Evolutionary conservation across 2,113 vertebrate genomes (phyloP).

Genomic region (Phrynocephalus versicolor): DNA sequence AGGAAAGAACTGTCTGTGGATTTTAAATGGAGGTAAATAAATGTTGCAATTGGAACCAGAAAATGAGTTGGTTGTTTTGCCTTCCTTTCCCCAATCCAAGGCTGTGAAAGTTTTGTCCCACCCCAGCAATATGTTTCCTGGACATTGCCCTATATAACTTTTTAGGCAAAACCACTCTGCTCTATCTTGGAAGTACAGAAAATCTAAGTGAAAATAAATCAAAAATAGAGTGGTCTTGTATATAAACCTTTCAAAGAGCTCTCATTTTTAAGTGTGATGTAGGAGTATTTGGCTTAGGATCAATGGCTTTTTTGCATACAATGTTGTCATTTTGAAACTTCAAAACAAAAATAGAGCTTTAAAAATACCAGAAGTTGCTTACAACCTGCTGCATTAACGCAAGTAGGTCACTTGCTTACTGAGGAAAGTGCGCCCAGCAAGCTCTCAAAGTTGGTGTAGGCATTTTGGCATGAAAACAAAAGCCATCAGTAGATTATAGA

Average conservation of each 20-base stretch:
- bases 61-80: not conserved
- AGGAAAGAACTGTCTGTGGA: not conserved
- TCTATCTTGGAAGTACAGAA: not conserved
- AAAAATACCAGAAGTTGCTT: not conserved
- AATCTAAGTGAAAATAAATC: not conserved
- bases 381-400: not conserved
- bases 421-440: not conserved
- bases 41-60: not conserved
- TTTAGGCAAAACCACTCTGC: not conserved
- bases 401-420: not conserved
- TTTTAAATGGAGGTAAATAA: not conserved
- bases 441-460: not conserved
- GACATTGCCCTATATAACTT: not conserved
- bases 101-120: not conserved
- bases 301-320: not conserved
- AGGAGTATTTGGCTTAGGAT: not conserved
- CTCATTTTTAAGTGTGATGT: not conserved
- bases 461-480: not conserved
- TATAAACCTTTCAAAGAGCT: no score
- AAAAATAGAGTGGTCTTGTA: not conserved
- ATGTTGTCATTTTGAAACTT: not conserved
- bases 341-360: not conserved
- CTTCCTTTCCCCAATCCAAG: no score
- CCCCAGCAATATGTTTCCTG: no score
- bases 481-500: conserved; percentile 19